Evolutionary conservation across 2,888 invertebrate genomes (phyloP).

Genomic region (Lordiphosa fenestrarum): DNA sequence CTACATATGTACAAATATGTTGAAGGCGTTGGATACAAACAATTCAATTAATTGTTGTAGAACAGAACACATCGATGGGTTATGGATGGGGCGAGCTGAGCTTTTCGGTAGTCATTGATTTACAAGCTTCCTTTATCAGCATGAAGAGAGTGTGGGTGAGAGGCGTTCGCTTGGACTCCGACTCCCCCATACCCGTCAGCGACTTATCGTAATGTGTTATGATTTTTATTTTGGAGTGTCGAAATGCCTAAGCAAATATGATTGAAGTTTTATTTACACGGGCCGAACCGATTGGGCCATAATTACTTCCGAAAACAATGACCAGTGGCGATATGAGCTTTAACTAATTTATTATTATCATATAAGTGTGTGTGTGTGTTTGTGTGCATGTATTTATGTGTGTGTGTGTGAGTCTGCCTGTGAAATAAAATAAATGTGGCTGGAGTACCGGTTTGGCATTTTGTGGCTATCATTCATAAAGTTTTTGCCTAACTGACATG

Average conservation of each 20-base stretch:
- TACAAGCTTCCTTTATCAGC: conserved; percentile 58
- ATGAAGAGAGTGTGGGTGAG: conserved; percentile 32
- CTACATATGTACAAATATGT: conserved; percentile 71
- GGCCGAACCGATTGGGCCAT: conserved; percentile 65
- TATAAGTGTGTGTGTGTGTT: conserved; percentile 21
- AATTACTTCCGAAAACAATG: conserved; percentile 75
- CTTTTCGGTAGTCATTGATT: conserved; percentile 73
- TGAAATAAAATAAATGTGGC: conserved; percentile 37
- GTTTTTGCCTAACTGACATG: conserved; percentile 64
- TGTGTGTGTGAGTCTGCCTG: conserved; percentile 14
- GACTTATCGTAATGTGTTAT: conserved; percentile 66
- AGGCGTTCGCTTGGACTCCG: conserved; percentile 45
- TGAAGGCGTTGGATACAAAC: conserved; percentile 57
- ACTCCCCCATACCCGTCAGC: background rate
- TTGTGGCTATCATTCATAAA: conserved; percentile 68
- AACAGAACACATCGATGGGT: conserved; percentile 33
- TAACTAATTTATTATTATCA: conserved; percentile 63
- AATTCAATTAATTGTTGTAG: conserved; percentile 74
- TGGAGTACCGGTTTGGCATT: conserved; percentile 40
- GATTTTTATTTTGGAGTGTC: conserved; percentile 64
- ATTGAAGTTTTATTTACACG: conserved; percentile 66
- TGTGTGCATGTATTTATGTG: conserved; percentile 31
- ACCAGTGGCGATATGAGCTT: conserved; percentile 42
- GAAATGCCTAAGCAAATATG: conserved; percentile 73
- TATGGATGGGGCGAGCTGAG: conserved; percentile 23